Conservation (phyloP, 64 coral and sea anemone species). For the Montipora capricornis region DNA sequence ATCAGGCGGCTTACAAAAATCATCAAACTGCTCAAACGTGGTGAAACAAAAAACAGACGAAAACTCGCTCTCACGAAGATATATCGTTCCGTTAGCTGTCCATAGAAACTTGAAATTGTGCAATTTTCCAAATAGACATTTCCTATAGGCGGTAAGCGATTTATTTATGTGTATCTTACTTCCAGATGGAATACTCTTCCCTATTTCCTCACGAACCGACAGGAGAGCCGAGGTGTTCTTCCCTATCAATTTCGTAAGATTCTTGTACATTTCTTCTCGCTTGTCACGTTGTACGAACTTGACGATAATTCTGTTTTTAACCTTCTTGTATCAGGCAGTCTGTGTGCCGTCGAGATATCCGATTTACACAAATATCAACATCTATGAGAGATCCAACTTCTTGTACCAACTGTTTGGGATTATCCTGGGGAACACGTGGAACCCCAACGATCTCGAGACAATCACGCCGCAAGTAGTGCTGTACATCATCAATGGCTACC, state of each 20-base stretch:
- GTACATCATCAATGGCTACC: slow-evolving; percentile 45
- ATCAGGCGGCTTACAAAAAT: slow-evolving; percentile 26
- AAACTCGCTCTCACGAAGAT: slow-evolving; percentile 19
- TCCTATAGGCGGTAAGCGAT: slow-evolving; percentile 54
- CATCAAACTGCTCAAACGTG: slow-evolving; percentile 60
- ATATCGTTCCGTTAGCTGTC: slow-evolving; percentile 51
- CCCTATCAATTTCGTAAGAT: not conserved
- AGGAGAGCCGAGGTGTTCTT: slow-evolving; percentile 30
- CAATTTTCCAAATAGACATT: slow-evolving; percentile 30
- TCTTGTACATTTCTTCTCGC: slow-evolving; percentile 51
- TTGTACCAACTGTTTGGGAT: slow-evolving; percentile 19
- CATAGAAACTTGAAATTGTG: slow-evolving; percentile 47
- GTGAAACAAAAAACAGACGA: not conserved
- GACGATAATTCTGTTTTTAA: slow-evolving; percentile 61
- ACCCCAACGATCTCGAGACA: slow-evolving; percentile 61
- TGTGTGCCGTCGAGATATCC: slow-evolving; percentile 51
- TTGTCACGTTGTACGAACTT: slow-evolving; percentile 54
- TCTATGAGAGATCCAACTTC: slow-evolving; percentile 18
- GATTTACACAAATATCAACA: slow-evolving; percentile 1
- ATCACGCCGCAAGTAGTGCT: slow-evolving; percentile 39
- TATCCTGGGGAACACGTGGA: slow-evolving; percentile 18
- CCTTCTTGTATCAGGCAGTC: slow-evolving; percentile 50
- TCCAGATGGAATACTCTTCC: not conserved
- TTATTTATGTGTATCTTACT: slow-evolving; percentile 48
- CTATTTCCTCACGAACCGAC: not conserved